Conservation (phyloP, 2,888 invertebrate species). For the Andrena bicolor region DNA sequence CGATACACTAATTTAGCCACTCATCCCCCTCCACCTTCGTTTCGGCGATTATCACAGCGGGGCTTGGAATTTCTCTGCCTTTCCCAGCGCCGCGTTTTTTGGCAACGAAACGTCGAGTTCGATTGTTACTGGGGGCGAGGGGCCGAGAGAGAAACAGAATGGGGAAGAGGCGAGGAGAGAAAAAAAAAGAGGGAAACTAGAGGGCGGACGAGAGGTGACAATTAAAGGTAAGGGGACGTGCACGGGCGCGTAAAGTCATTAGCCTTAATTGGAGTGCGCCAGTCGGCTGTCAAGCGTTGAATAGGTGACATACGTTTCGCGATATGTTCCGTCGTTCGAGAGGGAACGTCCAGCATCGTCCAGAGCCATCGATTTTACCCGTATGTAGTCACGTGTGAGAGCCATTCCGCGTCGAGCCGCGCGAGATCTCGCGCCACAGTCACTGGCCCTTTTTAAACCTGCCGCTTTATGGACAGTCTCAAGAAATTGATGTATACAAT, state of each 20-base stretch:
- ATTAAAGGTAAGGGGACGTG: conserved; percentile 72
- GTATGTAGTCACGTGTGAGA: conserved; percentile 47
- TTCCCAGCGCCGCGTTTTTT: conserved; percentile 1
- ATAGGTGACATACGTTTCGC: conserved; percentile 71
- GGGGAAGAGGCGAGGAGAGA: neutral
- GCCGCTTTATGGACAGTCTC: neutral
- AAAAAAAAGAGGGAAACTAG: conserved; percentile 38
- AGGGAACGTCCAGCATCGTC: conserved; percentile 66
- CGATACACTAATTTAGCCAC: conserved; percentile 18
- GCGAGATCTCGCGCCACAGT: neutral
- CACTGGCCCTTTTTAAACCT: neutral
- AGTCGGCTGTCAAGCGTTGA: conserved; percentile 72
- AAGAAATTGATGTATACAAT: too few relatives aligned
- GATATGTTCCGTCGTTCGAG: conserved; percentile 69
- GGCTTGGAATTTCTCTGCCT: neutral
- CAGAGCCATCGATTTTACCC: conserved; percentile 66
- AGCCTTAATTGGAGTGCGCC: conserved; percentile 80
- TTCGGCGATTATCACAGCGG: neutral
- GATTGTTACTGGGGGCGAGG: conserved; percentile 4
- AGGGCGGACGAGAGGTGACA: conserved; percentile 68
- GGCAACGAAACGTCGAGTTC: conserved; percentile 21
- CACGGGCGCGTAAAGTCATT: conserved; percentile 79
- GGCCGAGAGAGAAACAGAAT: neutral
- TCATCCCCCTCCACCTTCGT: neutral
- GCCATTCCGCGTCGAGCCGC: conserved; percentile 9